phyloP scores from a whole-genome alignment of 1,140 invertebrate genomes.

The Drosophila watanabei region DNA sequence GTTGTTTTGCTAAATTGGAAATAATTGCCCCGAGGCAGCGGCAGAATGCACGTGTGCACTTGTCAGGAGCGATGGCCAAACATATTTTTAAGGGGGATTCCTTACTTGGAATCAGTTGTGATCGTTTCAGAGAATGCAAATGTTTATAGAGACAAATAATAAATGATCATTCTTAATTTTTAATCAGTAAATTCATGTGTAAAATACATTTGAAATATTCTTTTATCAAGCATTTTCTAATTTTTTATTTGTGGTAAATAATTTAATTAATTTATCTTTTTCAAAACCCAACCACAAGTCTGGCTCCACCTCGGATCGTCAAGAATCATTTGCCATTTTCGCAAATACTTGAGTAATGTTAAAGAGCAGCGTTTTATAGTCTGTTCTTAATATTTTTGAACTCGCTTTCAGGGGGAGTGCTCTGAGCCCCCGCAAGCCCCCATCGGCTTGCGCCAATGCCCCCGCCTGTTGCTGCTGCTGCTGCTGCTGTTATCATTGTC shows the following conservation, averaged over 20 bases:
- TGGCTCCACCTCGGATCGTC: too few relatives aligned
- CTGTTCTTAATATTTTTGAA: conserved; percentile 3
- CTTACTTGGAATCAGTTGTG: background rate
- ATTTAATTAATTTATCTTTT: background rate
- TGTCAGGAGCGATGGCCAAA: conserved; percentile 36
- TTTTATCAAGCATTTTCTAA: background rate
- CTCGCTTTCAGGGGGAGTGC: conserved; percentile 2
- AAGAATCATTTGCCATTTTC: background rate
- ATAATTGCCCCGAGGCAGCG: conserved; percentile 73
- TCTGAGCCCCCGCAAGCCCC: background rate
- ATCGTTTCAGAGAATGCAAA: background rate
- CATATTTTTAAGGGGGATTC: conserved; percentile 15
- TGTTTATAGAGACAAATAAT: background rate
- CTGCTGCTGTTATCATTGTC: conserved; percentile 73
- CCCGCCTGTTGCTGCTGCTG: conserved; percentile 21
- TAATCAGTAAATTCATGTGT: too few relatives aligned
- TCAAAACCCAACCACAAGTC: background rate
- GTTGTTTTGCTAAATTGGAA: conserved; percentile 83
- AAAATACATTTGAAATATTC: background rate
- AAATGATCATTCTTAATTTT: too few relatives aligned
- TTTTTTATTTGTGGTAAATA: background rate
- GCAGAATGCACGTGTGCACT: conserved; percentile 78
- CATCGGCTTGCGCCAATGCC: conserved; percentile 1
- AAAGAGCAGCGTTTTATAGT: background rate
- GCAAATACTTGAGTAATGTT: conserved; percentile 10